Evolutionary conservation across 2,797 vertebrate genomes (phyloP).

Genomic region (Otolemur crassicaudatus): DNA sequence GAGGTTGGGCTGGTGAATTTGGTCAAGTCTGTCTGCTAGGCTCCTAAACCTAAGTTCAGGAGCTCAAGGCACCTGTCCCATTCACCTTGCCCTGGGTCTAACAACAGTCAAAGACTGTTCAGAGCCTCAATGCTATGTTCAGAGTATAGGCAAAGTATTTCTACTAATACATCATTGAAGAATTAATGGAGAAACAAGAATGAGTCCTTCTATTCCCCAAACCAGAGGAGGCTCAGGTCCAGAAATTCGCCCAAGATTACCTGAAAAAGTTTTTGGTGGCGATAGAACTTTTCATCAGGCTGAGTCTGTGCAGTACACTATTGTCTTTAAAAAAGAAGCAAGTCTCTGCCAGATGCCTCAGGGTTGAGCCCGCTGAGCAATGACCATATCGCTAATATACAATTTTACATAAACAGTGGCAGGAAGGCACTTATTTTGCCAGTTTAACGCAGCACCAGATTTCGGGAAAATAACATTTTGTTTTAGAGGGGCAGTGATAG

Average conservation of each 20-base stretch:
- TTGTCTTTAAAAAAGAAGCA: constrained; percentile 8
- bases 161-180: not conserved
- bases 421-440: constrained; percentile 19
- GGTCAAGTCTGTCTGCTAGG: not conserved
- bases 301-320: not conserved
- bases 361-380: not conserved
- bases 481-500: not conserved
- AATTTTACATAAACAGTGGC: not conserved
- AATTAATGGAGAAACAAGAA: constrained; percentile 3
- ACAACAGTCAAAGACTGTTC: not conserved
- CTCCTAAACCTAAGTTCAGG: not conserved
- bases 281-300: not conserved
- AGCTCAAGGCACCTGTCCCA: not conserved
- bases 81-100: constrained; percentile 18
- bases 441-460: constrained; percentile 20
- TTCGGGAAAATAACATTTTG: constrained; percentile 23
- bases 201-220: not conserved
- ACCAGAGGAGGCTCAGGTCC: not conserved
- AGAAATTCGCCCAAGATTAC: not conserved
- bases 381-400: not conserved
- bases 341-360: not conserved
- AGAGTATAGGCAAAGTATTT: not conserved
- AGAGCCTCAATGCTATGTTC: not conserved
- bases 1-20: constrained; percentile 21
- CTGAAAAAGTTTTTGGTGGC: not conserved